phyloP scores from a whole-genome alignment of 2,888 invertebrate genomes.

The Volucella inflata region DNA sequence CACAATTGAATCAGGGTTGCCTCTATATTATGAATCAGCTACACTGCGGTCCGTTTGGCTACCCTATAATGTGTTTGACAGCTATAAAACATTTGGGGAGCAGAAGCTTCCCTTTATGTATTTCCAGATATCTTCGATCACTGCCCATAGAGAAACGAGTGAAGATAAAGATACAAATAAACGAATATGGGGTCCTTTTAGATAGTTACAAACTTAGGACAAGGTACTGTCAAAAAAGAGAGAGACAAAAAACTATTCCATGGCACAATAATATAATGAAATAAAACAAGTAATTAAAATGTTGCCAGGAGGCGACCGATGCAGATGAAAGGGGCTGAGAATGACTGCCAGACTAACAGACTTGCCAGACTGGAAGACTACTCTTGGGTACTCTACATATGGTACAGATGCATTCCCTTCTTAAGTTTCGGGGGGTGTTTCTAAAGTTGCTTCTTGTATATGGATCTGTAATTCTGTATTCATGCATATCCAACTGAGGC shows the following conservation, averaged over 20 bases:
- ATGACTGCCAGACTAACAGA: slow-evolving; percentile 10
- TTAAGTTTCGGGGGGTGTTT: neutral
- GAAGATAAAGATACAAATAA: slow-evolving; percentile 40
- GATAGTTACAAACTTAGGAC: neutral
- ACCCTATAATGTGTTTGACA: slow-evolving; percentile 33
- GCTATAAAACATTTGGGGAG: slow-evolving; percentile 52
- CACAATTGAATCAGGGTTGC: slow-evolving; percentile 51
- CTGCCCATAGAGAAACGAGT: slow-evolving; percentile 16
- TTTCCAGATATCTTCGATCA: neutral
- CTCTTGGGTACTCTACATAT: slow-evolving; percentile 1
- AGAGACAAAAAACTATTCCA: slow-evolving; percentile 40
- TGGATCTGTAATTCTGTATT: slow-evolving; percentile 29
- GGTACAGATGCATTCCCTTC: slow-evolving; percentile 37
- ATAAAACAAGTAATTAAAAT: slow-evolving; percentile 71
- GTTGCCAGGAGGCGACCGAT: slow-evolving; percentile 36
- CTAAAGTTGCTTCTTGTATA: slow-evolving; percentile 21
- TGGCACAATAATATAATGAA: slow-evolving; percentile 66
- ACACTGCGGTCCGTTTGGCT: slow-evolving; percentile 45
- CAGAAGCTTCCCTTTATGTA: slow-evolving; percentile 25
- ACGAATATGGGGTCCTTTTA: neutral
- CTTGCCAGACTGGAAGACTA: slow-evolving; percentile 15
- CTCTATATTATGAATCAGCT: slow-evolving; percentile 32
- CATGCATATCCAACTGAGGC: slow-evolving; percentile 38
- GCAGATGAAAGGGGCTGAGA: slow-evolving; percentile 5
- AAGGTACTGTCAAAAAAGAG: neutral